Evolutionary conservation across 2,888 invertebrate species (phyloP).

Genomic region (Hyposoter dolosus): DNA sequence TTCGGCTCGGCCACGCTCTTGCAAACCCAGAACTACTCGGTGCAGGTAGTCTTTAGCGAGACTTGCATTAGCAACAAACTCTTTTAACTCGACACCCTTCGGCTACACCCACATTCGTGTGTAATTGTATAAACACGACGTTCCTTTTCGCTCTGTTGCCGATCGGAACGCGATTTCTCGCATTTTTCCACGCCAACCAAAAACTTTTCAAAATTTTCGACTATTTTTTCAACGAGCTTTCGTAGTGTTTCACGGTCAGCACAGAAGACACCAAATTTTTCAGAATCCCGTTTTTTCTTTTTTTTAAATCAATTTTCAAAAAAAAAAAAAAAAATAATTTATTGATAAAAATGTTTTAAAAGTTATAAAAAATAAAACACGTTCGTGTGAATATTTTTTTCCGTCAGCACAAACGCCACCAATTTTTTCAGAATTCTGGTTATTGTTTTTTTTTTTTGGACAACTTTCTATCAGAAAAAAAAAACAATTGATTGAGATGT

Average conservation of each 20-base stretch:
- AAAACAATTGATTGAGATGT: not conserved
- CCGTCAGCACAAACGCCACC: too few species aligned
- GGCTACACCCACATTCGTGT: not conserved
- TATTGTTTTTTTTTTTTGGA: not conserved
- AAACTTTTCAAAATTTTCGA: not conserved
- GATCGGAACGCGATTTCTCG: slow-evolving; percentile 43
- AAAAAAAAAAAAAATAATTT: too few species aligned
- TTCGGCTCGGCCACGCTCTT: slow-evolving; percentile 48
- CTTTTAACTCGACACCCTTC: not conserved
- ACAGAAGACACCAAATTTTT: too few species aligned
- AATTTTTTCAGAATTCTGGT: too few species aligned
- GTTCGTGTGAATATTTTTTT: not conserved
- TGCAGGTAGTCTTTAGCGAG: slow-evolving; percentile 49
- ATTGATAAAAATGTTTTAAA: too few species aligned
- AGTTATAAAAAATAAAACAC: too few species aligned
- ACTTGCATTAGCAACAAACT: slow-evolving; percentile 41
- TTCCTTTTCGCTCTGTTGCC: slow-evolving; percentile 19
- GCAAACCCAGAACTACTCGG: slow-evolving; percentile 36
- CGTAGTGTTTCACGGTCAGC: too few species aligned
- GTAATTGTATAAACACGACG: not conserved
- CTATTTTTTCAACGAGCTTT: slow-evolving; percentile 35
- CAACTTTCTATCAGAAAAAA: slow-evolving; percentile 61
- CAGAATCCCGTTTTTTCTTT: not conserved
- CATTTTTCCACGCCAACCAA: slow-evolving; percentile 27
- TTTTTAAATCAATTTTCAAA: not conserved